These are phyloP conservation scores for Heliconius aoede DNA, from an alignment of 2,888 invertebrate genomes.

Conservation along the genomic window DNA sequence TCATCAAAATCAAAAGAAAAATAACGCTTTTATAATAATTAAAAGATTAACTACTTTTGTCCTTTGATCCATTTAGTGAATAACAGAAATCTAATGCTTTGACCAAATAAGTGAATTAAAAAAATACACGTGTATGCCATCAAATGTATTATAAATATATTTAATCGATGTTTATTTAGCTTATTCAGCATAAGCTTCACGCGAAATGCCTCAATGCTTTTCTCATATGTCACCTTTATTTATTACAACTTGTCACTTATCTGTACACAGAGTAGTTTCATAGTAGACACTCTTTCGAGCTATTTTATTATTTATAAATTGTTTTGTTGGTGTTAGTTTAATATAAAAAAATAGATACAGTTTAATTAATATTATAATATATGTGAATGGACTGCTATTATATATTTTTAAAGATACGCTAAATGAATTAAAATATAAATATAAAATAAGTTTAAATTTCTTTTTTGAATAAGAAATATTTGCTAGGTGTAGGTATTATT, in stretches of 20 bases:
- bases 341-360: conserved; percentile 29
- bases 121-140: conserved; percentile 9
- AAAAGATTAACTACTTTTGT: too few relatives aligned
- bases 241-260: conserved; percentile 29
- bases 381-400: conserved; percentile 34
- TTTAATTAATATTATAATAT: not conserved
- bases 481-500: not conserved
- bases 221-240: conserved; percentile 68
- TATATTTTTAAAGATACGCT: not conserved
- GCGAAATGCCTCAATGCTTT: conserved; percentile 74
- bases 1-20: not conserved
- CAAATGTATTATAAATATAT: conserved; percentile 15
- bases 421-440: too few relatives aligned
- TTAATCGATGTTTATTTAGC: conserved; percentile 22
- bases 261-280: conserved; percentile 41
- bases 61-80: too few relatives aligned
- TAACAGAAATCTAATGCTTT: too few relatives aligned
- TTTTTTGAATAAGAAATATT: not conserved
- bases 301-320: conserved; percentile 16
- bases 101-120: too few relatives aligned
- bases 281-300: conserved; percentile 20
- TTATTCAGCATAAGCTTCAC: conserved; percentile 61
- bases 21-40: not conserved
- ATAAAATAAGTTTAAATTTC: not conserved
- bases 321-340: conserved; percentile 43